Evolutionary conservation across 2,113 vertebrate species (phyloP).

Genomic region (Amazona guildingii): DNA sequence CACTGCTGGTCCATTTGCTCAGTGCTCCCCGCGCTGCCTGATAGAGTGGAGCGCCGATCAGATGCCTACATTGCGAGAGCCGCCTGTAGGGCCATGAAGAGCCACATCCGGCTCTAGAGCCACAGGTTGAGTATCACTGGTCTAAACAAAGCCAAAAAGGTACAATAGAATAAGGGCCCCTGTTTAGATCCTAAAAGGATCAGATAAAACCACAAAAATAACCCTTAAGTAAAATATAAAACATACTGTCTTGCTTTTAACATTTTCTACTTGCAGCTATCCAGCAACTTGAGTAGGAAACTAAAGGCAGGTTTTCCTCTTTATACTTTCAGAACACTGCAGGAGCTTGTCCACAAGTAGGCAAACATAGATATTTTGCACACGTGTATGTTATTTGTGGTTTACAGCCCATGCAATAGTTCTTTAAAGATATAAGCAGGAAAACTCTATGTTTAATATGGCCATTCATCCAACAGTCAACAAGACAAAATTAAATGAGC

Average conservation of each 20-base stretch:
- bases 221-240: slow-evolving; percentile 73
- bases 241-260: slow-evolving; percentile 71
- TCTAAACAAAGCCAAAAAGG: slow-evolving; percentile 79
- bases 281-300: slow-evolving; percentile 58
- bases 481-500: slow-evolving; percentile 60
- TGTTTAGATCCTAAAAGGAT: slow-evolving; percentile 74
- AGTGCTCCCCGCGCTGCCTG: slow-evolving; percentile 76
- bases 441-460: slow-evolving; percentile 50
- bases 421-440: slow-evolving; percentile 68
- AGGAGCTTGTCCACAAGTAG: slow-evolving; percentile 46
- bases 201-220: slow-evolving; percentile 75
- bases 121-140: slow-evolving; percentile 79
- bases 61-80: slow-evolving; percentile 76
- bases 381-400: background rate
- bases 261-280: slow-evolving; percentile 66
- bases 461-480: slow-evolving; percentile 54
- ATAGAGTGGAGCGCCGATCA: slow-evolving; percentile 76
- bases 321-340: slow-evolving; percentile 69
- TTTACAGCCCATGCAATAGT: slow-evolving; percentile 56
- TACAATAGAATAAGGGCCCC: slow-evolving; percentile 77
- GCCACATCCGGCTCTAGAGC: slow-evolving; percentile 77
- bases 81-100: slow-evolving; percentile 77
- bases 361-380: background rate
- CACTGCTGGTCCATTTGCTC: slow-evolving; percentile 75
- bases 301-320: slow-evolving; percentile 70